phyloP scores from a whole-genome alignment of 1,140 invertebrate genomes.

The Drosophila kanapiae region DNA sequence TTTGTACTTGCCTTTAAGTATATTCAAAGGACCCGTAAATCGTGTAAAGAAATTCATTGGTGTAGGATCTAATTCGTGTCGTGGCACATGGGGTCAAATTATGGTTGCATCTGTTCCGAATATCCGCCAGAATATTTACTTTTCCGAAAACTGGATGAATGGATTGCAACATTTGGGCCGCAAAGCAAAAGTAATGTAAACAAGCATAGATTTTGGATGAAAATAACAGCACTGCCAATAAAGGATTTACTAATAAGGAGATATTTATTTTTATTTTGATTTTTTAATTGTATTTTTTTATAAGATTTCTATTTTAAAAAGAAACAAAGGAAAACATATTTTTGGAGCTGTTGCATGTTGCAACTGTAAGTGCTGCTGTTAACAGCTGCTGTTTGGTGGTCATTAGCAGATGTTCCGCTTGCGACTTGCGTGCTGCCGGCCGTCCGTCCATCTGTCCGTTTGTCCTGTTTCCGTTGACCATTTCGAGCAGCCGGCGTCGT shows the following conservation, averaged over 20 bases:
- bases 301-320: neutral
- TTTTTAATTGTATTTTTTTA: neutral
- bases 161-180: neutral
- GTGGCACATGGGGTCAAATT: constrained; percentile 12
- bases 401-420: constrained; percentile 46
- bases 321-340: neutral
- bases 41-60: neutral
- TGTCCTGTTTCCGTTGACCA: constrained; percentile 63
- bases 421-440: constrained; percentile 40
- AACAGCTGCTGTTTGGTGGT: constrained; percentile 44
- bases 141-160: constrained; percentile 2
- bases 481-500: constrained; percentile 48
- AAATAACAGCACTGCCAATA: neutral
- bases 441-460: constrained; percentile 35
- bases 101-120: constrained; percentile 5
- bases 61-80: constrained; percentile 5
- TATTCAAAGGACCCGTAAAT: constrained; percentile 7
- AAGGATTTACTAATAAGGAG: neutral
- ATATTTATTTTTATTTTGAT: neutral
- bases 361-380: neutral
- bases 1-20: constrained; percentile 28
- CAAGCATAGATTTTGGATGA: neutral
- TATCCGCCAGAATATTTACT: constrained; percentile 16
- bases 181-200: constrained; percentile 4
- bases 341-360: constrained; percentile 7